Evolutionary conservation across 2,113 vertebrate species (phyloP).

Genomic region (Pituophis catenifer): DNA sequence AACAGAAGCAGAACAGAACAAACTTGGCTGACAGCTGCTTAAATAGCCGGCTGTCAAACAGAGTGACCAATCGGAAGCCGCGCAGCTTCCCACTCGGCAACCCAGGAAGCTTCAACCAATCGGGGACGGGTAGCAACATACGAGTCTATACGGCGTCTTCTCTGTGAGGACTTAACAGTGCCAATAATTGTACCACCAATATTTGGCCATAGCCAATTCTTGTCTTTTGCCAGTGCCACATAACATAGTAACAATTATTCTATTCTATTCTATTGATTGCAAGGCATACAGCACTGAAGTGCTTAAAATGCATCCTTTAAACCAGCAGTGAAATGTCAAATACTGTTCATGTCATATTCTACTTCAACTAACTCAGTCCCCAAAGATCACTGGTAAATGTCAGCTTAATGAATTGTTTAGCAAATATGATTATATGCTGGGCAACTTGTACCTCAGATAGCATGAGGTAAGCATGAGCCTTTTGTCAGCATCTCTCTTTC

Average conservation of each 20-base stretch:
- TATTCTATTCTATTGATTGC: slow-evolving; percentile 43
- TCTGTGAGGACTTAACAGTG: background rate
- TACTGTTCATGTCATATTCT: slow-evolving; percentile 61
- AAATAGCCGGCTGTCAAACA: too few relatives aligned
- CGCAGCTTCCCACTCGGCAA: too few relatives aligned
- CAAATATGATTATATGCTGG: slow-evolving; percentile 62
- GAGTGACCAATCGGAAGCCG: too few relatives aligned
- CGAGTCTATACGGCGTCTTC: too few relatives aligned
- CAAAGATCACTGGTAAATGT: slow-evolving; percentile 64
- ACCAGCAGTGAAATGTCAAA: slow-evolving; percentile 69
- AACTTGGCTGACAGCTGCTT: too few relatives aligned
- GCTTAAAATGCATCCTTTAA: slow-evolving; percentile 66
- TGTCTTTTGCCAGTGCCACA: background rate
- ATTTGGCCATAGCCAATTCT: background rate
- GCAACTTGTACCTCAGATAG: slow-evolving; percentile 55
- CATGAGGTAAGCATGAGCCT: slow-evolving; percentile 50
- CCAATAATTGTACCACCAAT: background rate
- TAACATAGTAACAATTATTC: slow-evolving; percentile 34
- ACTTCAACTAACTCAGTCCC: slow-evolving; percentile 61
- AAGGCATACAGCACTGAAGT: slow-evolving; percentile 53
- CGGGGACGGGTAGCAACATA: too few relatives aligned
- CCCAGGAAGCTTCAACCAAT: too few relatives aligned
- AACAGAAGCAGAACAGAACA: too few relatives aligned
- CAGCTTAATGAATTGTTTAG: slow-evolving; percentile 67
- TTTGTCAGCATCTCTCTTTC: slow-evolving; percentile 45